phyloP scores from a whole-genome alignment of 2,113 vertebrate genomes.

The Sinocyclocheilus anshuiensis region DNA sequence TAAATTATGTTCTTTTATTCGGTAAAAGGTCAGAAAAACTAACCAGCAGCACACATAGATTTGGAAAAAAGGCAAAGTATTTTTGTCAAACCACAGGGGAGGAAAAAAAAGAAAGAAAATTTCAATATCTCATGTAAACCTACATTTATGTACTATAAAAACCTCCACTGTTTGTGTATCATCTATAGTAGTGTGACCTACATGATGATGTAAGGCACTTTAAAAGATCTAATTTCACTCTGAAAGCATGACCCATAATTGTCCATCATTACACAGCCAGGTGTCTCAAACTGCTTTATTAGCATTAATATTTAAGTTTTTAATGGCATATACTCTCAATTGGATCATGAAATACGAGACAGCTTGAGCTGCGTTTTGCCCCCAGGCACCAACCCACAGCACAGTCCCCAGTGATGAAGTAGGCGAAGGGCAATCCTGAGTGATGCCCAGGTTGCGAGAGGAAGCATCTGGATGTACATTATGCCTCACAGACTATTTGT shows the following conservation, averaged over 20 bases:
- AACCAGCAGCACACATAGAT: no score
- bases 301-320: constrained; percentile 33
- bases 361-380: constrained; percentile 22
- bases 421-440: constrained; percentile 46
- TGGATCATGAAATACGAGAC: constrained; percentile 15
- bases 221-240: not conserved
- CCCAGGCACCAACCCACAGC: constrained; percentile 1
- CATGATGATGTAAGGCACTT: constrained; percentile 4
- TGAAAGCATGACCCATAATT: not conserved
- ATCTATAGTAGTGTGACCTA: not conserved
- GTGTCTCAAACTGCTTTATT: constrained; percentile 12
- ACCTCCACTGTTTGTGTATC: not conserved
- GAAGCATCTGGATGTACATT: constrained; percentile 31
- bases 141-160: not conserved
- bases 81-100: no score
- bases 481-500: constrained; percentile 40
- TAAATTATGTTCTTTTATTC: no score
- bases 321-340: constrained; percentile 27
- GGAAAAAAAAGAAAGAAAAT: not conserved
- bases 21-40: no score
- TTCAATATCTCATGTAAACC: not conserved
- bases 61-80: no score
- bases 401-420: not conserved
- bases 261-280: constrained; percentile 1
- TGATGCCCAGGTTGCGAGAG: constrained; percentile 42